Conservation (phyloP, 2,113 vertebrate species). For the Vimba vimba region DNA sequence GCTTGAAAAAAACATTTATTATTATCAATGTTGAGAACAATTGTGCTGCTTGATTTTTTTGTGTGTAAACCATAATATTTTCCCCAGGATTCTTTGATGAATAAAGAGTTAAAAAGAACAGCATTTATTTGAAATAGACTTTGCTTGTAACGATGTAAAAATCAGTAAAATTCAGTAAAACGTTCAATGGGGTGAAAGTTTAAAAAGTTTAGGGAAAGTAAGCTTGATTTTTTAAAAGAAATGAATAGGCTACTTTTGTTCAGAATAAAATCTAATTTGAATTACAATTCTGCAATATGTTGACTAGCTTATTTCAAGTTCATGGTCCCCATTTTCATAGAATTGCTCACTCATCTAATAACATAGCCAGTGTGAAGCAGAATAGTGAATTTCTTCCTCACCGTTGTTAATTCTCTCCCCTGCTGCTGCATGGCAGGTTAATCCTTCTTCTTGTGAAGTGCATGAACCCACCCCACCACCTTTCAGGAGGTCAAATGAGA, state of each 20-base stretch:
- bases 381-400: conserved; percentile 45
- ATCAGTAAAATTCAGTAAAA: too few species aligned
- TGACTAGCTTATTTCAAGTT: background rate
- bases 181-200: too few species aligned
- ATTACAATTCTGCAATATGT: background rate
- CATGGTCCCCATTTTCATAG: background rate
- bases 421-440: conserved; percentile 46
- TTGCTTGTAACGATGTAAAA: background rate
- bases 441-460: conserved; percentile 63
- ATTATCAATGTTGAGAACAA: background rate
- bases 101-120: background rate
- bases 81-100: background rate
- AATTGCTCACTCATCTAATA: background rate
- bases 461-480: background rate
- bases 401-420: conserved; percentile 44
- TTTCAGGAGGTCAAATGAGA: conserved; percentile 36
- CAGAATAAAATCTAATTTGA: background rate
- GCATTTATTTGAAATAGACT: background rate
- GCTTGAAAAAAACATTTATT: background rate
- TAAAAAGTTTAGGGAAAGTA: too few species aligned
- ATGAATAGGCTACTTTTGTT: too few species aligned
- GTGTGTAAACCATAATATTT: background rate
- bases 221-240: too few species aligned
- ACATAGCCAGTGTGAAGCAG: background rate
- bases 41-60: background rate